phyloP scores from a whole-genome alignment of 2,113 vertebrate species.

The Leucopsar rothschildi region DNA sequence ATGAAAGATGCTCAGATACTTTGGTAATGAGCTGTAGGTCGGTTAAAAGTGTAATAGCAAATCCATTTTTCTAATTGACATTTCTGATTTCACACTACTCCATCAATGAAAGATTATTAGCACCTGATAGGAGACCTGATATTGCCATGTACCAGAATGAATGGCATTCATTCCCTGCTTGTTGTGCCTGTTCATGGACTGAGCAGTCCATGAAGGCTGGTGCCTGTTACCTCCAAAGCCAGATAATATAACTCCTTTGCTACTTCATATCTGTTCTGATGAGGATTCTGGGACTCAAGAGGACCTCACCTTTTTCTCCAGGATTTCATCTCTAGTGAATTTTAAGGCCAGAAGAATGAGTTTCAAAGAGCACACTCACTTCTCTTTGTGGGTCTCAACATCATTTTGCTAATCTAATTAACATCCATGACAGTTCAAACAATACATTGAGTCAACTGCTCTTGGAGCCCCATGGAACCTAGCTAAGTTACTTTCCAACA shows the following conservation, averaged over 20 bases:
- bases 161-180: background rate
- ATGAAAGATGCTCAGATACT: background rate
- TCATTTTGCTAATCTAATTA: constrained; percentile 75
- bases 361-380: constrained; percentile 58
- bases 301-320: constrained; percentile 56
- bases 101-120: background rate
- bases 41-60: background rate
- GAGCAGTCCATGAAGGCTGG: constrained; percentile 28
- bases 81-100: background rate
- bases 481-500: constrained; percentile 67
- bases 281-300: constrained; percentile 61
- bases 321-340: constrained; percentile 62
- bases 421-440: constrained; percentile 65
- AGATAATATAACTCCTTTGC: constrained; percentile 42
- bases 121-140: background rate
- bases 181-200: background rate
- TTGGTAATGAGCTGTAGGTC: background rate
- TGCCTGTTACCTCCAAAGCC: constrained; percentile 43
- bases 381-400: constrained; percentile 49
- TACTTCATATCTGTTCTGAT: constrained; percentile 47
- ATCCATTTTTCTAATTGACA: background rate
- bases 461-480: constrained; percentile 53
- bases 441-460: constrained; percentile 61
- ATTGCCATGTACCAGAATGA: background rate
- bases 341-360: constrained; percentile 62